Base-by-base conservation (phyloP, 2,113 vertebrate species). In the Probosciger aterrimus region DNA sequence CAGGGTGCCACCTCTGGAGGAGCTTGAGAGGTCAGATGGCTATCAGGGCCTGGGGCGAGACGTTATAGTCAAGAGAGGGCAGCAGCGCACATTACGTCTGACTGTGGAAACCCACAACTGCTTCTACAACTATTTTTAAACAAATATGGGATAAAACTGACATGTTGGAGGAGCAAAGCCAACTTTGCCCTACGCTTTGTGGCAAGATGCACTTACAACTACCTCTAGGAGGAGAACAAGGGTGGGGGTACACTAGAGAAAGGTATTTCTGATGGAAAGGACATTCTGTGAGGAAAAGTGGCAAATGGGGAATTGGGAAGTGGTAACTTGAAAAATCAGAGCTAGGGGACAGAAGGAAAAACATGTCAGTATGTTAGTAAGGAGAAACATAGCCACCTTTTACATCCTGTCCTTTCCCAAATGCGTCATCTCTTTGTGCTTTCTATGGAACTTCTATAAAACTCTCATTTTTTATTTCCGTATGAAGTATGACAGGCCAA, bases 21-120 rank as follows among this genome's bases (percentile, higher is more conserved):
- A 43, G 8, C 8, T 57, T 63, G 15, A 49, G 39, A 81, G 22
- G 11, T 43, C 11, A 33, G 15, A 10, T 14, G 22, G 9, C 7
- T 67, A 24, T 28, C 11, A 67, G 60, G 20, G 24, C 19, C 41
- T 47, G 11, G 46, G 19, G 52, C 46, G 60, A 53, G 60, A 50
- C 1, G 0, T 16, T 37, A 4, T n/a, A 41, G 18, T 41, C 30
- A 27, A 46, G 30, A 35, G 13, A 46, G 7, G 7, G 5, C 49
- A 70, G 31, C 30, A 49, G 55, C 14, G 43, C 55, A 14, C 8
- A 20, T 28, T 52, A 18, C 10, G 13, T 77, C 11, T 18, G n/a
- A n/a, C 23, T n/a, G 7, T 63, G 30, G 35, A 70, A 55, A 17
- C 11, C 43, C 16, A 53, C 14, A 37, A 33, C 20, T 78, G 27